Percentiles rank a stretch among this genome's conserved stretches.
phyloP scores from a whole-genome alignment of 92 coral and sea anemone species.

The Umimayanthus chanpuru region DNA sequence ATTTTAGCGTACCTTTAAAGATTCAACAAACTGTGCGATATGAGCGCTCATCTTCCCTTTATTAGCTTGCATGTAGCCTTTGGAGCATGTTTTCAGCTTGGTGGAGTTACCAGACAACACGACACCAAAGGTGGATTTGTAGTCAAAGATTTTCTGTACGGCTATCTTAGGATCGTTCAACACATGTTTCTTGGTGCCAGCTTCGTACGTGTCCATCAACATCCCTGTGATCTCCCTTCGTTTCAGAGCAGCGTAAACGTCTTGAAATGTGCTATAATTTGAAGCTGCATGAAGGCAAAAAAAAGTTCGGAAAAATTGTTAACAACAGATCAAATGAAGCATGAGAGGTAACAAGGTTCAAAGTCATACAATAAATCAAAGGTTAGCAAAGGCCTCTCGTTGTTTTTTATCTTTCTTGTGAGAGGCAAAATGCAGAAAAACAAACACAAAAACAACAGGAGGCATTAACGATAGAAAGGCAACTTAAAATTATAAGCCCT shows the following conservation, averaged over 20 bases:
- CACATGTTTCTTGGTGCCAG: conserved; percentile 65
- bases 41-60: conserved; percentile 68
- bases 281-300: conserved; percentile 31
- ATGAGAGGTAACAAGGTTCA: no score
- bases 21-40: conserved; percentile 60
- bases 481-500: no score
- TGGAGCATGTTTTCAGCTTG: conserved; percentile 67
- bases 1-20: conserved; percentile 48
- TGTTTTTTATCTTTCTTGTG: no score
- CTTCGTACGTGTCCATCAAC: conserved; percentile 81
- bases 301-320: background rate
- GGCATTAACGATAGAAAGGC: no score
- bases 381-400: no score
- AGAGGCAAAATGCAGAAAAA: no score
- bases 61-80: conserved; percentile 69
- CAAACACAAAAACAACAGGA: no score
- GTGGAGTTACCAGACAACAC: conserved; percentile 80
- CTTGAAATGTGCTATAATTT: conserved; percentile 65
- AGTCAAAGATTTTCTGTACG: conserved; percentile 73
- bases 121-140: conserved; percentile 76
- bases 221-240: conserved; percentile 68
- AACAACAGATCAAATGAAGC: no score
- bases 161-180: conserved; percentile 65
- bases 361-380: no score
- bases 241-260: conserved; percentile 66